Percentiles rank a stretch among this genome's conserved stretches.
Conservation (phyloP, 2,797 vertebrate genomes). For the Epinephelus malabaricus region DNA sequence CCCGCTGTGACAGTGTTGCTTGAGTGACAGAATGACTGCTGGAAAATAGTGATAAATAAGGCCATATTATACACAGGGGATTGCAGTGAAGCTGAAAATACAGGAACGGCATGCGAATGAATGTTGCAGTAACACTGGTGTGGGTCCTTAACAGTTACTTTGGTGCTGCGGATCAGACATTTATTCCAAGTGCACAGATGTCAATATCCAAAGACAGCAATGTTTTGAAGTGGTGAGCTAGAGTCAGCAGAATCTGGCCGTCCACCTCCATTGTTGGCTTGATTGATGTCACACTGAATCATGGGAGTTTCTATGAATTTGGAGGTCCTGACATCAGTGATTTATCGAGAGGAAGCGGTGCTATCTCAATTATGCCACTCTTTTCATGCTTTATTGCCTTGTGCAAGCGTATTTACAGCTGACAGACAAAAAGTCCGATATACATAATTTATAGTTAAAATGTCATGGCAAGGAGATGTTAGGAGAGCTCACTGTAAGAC, state of each 20-base stretch:
- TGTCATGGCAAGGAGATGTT: neutral
- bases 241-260: conserved; percentile 43
- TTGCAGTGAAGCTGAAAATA: conserved; percentile 37
- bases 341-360: conserved; percentile 20
- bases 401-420: conserved; percentile 41
- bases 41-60: conserved; percentile 67
- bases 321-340: conserved; percentile 47
- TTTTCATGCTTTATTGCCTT: conserved; percentile 18
- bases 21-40: conserved; percentile 63
- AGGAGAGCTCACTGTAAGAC: neutral
- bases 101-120: conserved; percentile 28
- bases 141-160: conserved; percentile 21
- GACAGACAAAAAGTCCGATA: conserved; percentile 19
- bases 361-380: conserved; percentile 39
- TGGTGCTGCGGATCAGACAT: conserved; percentile 16
- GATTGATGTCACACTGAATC: conserved; percentile 47
- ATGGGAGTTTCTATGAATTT: conserved; percentile 25
- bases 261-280: conserved; percentile 34
- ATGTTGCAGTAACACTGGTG: conserved; percentile 18
- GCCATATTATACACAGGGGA: conserved; percentile 41
- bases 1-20: conserved; percentile 60
- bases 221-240: conserved; percentile 8
- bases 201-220: conserved; percentile 29
- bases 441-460: conserved; percentile 17
- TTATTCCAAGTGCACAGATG: conserved; percentile 2